phyloP scores from a whole-genome alignment of 2,797 vertebrate species.

The Sciaenops ocellatus region DNA sequence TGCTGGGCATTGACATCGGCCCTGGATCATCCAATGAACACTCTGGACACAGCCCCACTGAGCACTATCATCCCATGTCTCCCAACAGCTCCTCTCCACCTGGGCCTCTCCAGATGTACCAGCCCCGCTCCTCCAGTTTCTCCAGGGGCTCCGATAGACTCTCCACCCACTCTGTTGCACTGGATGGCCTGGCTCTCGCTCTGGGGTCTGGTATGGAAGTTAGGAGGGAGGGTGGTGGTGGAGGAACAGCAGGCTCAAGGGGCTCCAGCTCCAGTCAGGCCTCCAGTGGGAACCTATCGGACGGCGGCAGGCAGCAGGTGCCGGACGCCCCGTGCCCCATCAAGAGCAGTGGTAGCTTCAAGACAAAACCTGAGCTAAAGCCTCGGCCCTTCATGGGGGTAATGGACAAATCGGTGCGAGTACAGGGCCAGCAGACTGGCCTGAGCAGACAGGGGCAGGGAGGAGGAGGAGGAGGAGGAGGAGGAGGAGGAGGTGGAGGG shows the following conservation, averaged over 20 bases:
- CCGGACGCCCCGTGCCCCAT: slow-evolving; percentile 60
- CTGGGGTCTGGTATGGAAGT: slow-evolving; percentile 73
- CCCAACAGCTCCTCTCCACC: slow-evolving; percentile 76
- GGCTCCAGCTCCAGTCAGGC: slow-evolving; percentile 90
- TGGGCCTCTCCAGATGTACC: slow-evolving; percentile 75
- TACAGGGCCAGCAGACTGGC: slow-evolving; percentile 86
- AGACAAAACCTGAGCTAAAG: slow-evolving; percentile 87
- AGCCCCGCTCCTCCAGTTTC: slow-evolving; percentile 82
- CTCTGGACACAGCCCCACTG: slow-evolving; percentile 77
- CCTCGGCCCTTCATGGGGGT: slow-evolving; percentile 98
- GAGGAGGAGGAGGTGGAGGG: slow-evolving; percentile 57
- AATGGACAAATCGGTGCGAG: slow-evolving; percentile 94
- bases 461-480: slow-evolving; percentile 67
- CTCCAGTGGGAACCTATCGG: slow-evolving; percentile 89
- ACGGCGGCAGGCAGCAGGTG: slow-evolving; percentile 79
- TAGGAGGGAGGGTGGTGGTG: slow-evolving; percentile 76
- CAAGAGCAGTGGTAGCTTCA: slow-evolving; percentile 80
- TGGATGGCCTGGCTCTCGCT: slow-evolving; percentile 71
- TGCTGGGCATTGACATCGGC: slow-evolving; percentile 80
- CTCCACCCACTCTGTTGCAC: slow-evolving; percentile 74
- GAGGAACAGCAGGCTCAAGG: slow-evolving; percentile 81
- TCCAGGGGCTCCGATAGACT: slow-evolving; percentile 85
- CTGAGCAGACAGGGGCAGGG: slow-evolving; percentile 84
- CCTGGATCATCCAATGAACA: slow-evolving; percentile 66
- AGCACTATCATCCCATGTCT: slow-evolving; percentile 75